These are phyloP conservation scores for Auanema sp. DNA, from an alignment of 2,888 invertebrate genomes.

Conservation along the genomic window DNA sequence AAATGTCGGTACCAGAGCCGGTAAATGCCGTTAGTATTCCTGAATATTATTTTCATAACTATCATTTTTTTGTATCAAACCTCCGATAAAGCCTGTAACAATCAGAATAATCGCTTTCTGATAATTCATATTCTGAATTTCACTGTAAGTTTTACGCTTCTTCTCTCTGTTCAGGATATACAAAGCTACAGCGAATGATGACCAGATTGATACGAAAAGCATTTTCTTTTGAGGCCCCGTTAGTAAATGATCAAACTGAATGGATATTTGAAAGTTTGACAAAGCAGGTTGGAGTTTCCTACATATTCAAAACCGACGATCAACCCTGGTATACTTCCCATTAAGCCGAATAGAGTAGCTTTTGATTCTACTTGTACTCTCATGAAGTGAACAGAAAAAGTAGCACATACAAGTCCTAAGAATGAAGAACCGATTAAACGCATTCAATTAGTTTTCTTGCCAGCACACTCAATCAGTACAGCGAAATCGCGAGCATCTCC, in stretches of 20 bases:
- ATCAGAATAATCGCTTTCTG: constrained; percentile 56
- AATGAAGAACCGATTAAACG: neutral
- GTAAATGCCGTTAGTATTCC: constrained; percentile 60
- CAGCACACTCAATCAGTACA: constrained; percentile 48
- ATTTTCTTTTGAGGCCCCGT: constrained; percentile 61
- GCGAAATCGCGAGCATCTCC: constrained; percentile 50
- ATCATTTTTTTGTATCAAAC: constrained; percentile 16
- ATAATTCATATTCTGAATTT: constrained; percentile 42
- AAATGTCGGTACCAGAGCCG: constrained; percentile 63
- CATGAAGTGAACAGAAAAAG: constrained; percentile 60
- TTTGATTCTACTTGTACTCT: constrained; percentile 48
- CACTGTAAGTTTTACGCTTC: constrained; percentile 46
- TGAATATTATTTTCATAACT: constrained; percentile 18
- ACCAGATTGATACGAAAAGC: constrained; percentile 64
- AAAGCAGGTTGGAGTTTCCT: neutral
- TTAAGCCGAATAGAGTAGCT: constrained; percentile 50
- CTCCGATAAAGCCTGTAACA: constrained; percentile 59
- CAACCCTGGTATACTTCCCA: constrained; percentile 57
- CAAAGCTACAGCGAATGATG: constrained; percentile 62
- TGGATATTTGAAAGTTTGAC: neutral
- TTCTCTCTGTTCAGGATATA: constrained; percentile 59
- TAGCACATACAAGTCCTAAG: constrained; percentile 60
- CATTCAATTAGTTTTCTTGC: constrained; percentile 19
- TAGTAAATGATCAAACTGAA: constrained; percentile 53
- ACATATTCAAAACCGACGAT: constrained; percentile 56